Evolutionary conservation across 2,888 invertebrate genomes (phyloP).

Genomic region (Allacma fusca): DNA sequence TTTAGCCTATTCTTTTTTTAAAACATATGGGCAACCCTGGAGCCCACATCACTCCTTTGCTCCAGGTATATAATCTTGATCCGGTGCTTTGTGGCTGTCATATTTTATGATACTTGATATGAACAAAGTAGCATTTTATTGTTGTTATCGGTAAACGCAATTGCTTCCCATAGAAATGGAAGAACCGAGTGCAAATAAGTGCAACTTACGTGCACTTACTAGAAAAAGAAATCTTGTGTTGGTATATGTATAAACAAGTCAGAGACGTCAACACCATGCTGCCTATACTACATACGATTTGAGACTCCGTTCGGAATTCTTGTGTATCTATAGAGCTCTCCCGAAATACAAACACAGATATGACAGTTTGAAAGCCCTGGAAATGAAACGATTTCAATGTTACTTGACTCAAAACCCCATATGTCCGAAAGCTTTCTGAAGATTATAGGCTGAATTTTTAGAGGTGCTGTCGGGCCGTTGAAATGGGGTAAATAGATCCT

Average conservation of each 20-base stretch:
- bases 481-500: not conserved
- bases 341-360: no score
- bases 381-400: no score
- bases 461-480: not conserved
- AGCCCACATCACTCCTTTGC: not conserved
- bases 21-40: not conserved
- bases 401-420: no score
- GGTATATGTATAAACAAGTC: no score
- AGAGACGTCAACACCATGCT: no score
- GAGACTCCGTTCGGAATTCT: no score
- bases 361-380: no score
- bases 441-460: not conserved
- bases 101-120: constrained; percentile 23
- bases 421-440: not conserved
- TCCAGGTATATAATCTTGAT: not conserved
- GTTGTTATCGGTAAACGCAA: constrained; percentile 13
- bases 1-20: not conserved
- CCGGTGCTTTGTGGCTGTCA: not conserved
- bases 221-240: no score
- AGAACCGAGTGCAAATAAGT: constrained; percentile 2
- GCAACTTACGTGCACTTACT: not conserved
- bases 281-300: no score
- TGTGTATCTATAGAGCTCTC: no score
- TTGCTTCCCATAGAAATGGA: not conserved
- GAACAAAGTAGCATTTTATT: constrained; percentile 32